Percentiles rank a stretch among this genome's conserved stretches.
phyloP scores from a whole-genome alignment of 2,888 invertebrate species.

The Chirona hameri region DNA sequence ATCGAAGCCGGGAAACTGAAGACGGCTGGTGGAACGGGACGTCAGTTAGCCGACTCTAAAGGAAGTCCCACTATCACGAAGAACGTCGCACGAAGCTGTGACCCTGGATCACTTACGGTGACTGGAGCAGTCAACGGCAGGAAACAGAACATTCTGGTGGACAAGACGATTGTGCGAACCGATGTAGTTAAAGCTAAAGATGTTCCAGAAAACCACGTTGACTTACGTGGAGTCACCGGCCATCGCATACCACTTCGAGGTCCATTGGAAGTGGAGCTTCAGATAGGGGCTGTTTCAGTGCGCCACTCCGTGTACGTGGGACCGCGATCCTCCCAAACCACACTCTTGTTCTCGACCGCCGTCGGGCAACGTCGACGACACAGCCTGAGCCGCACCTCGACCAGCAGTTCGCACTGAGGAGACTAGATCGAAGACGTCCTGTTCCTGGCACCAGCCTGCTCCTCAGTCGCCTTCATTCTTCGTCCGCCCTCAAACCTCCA shows the following conservation, averaged over 20 bases:
- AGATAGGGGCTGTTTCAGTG: too few species aligned
- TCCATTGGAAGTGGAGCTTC: background rate
- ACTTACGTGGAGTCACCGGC: background rate
- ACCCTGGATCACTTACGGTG: background rate
- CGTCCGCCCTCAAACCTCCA: too few species aligned
- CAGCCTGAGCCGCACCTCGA: too few species aligned
- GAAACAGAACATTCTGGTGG: background rate
- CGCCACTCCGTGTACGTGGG: too few species aligned
- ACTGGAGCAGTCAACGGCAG: background rate
- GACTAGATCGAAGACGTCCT: too few species aligned
- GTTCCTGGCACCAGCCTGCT: too few species aligned
- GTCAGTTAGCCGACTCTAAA: background rate
- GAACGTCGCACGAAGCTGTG: background rate
- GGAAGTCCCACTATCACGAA: background rate
- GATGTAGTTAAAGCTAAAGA: background rate
- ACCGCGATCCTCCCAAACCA: too few species aligned
- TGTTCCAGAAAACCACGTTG: background rate
- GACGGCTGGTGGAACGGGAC: background rate
- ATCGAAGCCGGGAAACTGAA: background rate
- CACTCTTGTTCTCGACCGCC: too few species aligned
- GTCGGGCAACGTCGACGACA: too few species aligned
- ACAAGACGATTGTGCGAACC: background rate
- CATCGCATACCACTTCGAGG: background rate
- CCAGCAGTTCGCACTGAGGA: too few species aligned
- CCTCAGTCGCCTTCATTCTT: too few species aligned